Conservation (phyloP, 1,140 invertebrate genomes). For the Aphelenchoides fujianensis region DNA sequence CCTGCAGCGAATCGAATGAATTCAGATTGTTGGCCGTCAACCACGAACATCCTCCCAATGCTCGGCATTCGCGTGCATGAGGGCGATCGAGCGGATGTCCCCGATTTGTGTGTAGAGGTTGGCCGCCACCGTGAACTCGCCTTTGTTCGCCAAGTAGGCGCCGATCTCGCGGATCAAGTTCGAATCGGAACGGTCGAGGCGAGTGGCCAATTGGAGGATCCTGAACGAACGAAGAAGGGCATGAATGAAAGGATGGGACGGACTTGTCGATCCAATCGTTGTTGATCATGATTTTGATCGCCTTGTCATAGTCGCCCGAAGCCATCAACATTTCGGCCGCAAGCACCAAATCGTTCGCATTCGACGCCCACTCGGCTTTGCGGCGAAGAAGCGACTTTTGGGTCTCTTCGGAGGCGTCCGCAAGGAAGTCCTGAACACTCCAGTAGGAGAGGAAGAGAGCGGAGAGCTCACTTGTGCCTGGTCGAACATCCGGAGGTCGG, state of each 20-base stretch:
- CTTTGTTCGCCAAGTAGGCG: conserved; percentile 72
- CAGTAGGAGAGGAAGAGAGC: conserved; percentile 35
- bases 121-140: conserved; percentile 74
- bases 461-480: conserved; percentile 73
- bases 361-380: conserved; percentile 88
- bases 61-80: conserved; percentile 78
- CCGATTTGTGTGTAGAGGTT: conserved; percentile 73
- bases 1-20: conserved; percentile 65
- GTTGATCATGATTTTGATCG: conserved; percentile 87
- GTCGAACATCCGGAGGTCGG: conserved; percentile 95
- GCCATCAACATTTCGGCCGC: conserved; percentile 88
- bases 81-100: conserved; percentile 73
- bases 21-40: background rate
- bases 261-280: conserved; percentile 89
- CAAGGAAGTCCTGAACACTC: conserved; percentile 55
- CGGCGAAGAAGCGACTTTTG: conserved; percentile 56
- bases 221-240: conserved; percentile 63
- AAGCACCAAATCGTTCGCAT: conserved; percentile 81
- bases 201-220: conserved; percentile 75
- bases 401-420: conserved; percentile 54
- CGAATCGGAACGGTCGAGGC: conserved; percentile 78
- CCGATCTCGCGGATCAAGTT: conserved; percentile 74
- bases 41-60: conserved; percentile 83
- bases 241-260: conserved; percentile 43
- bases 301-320: conserved; percentile 82